Base-by-base conservation (phyloP, 2,888 invertebrate species). In the Campopleginae sp. region DNA sequence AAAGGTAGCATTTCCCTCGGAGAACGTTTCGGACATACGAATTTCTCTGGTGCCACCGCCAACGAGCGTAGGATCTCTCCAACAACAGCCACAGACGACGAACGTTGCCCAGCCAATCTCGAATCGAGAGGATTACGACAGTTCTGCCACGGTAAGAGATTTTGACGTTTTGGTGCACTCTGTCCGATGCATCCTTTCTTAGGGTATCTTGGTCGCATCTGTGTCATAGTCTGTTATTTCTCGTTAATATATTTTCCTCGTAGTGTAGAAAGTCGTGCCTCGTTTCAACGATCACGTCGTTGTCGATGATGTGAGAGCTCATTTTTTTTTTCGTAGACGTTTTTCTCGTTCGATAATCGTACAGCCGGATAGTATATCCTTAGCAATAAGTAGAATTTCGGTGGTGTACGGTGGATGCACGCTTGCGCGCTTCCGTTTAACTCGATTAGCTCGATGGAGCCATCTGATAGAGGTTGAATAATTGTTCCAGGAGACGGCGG, bases 401-500 rank as follows among this genome's bases (percentile, higher is more conserved):
- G 31, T 72, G 44, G 8, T n/a, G 68, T 23, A 23, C 7, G 68
- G 17, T 46, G 27, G 17, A 44, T 23, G 68, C 65, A 31, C 31
- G 68, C 58, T 75, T 61, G 76, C 84, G 85, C 70, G 78, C 46
- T 80, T 85, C 44, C 51, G 46, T 79, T 76, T 77, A 77, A 82
- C 87, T 87, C 83, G 84, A 88, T 88, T 86, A 80, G 88, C 86
- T 85, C 87, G 90, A 91, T 91, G 91, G 93, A 90, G 90, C 92
- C 91, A 92, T 93, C 93, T 93, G 93, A 93, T 93, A 93, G 93
- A 93, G 93, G 91, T 91, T 88, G 90, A 89, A 86, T 88, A 89
- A 89, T 92, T 92, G 92, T 93, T 93, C 90, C 93, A 93, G 71
- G 97, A 97, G 95, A 98, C 98, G 87, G 98, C 98, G 71, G 98